Base-by-base conservation (phyloP, 2,888 invertebrate genomes). In the Caenorhabditis angaria region DNA sequence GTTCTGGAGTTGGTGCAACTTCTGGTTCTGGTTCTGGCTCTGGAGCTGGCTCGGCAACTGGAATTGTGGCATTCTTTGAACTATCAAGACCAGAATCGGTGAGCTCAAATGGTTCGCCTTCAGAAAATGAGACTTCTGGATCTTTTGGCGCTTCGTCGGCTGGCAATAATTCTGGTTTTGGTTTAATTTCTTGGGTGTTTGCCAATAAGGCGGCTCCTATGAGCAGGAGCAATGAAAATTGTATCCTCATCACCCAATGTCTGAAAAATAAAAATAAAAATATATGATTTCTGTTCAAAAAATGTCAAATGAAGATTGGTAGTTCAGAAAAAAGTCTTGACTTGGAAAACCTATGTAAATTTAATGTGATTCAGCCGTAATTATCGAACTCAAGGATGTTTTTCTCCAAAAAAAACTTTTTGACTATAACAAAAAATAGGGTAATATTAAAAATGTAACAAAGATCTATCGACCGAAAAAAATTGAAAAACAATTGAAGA, bases 41-140 rank as follows among this genome's bases (percentile, higher is more conserved):
- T 61, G 78, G 76, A 51, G 70, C 67, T n/a, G 76, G 71, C 18
- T 63, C 64, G 25, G 76, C 66, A 50, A 76, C 73, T 24, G 70
- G 72, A 12, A 61, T 65, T n/a, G 74, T 63, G 22, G 62, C 61
- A 22, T 79, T 73, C 27, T 68, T 70, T 47, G 67, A 68, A n/a
- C 65, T 53, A 1, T 77, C 68, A 12, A 66, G 41, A 22, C 61
- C 32, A 10, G 41, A 54, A 57, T 70, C 69, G 18, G 76, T 74
- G 25, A 75, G 29, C 50, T 75, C 70, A 48, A 75, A 75, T n/a
- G 75, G 75, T 65, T 70, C 67, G 50, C 75, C 75, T 59, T 75
- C 75, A 25, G 65, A 61, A 22, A 70, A 70, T 60, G 65, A 22
- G 4, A 32, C 65, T 56, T 75, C 75, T 51, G 70, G 70, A 65